Evolutionary conservation across 2,888 invertebrate species (phyloP), one percentile per base, ranked within the genome.

Genomic region (Campopleginae sp.): DNA sequence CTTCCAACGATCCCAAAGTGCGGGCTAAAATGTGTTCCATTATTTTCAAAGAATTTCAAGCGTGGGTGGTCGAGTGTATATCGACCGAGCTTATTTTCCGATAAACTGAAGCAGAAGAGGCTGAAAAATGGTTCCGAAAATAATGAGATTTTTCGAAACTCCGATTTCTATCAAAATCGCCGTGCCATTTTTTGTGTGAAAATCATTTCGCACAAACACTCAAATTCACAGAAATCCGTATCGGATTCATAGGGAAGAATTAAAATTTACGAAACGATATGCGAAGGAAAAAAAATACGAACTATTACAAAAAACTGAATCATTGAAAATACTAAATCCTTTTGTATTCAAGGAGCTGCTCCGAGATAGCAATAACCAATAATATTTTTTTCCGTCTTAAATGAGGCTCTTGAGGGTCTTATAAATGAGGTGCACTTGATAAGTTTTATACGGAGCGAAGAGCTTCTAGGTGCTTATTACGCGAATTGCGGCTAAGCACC

Each of bases 51-150:
- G 33, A 80, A 66, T 46, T 58, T 58, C 38, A 58, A 10, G 75
- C 68, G 81, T 76, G 81, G 74, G 75, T 81, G 70, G 42, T 4
- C 58, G 23, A 75, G 23, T n/a, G n/a, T 51, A 14, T 38, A 65
- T 10, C 2, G 63, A 38, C 17, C 14, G 27, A 58, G 12, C 27
- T 58, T 27, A 27, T 58, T 58, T 58, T 27, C 5, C 14, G 4
- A 27, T 58, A 14, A 27, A 14, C 58, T 4, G 27, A 27, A 58
- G 58, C 27, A n/a, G 8, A 58, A 58, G 27, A 58, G 58, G 8
- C 27, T 58, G 27, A 58, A 58, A 1, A 58, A 27, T 58, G 5
- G 48, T 51, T 23, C 14, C 23, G 27, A 58, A 27, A 58, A 27
- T 27, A 58, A 27, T 58, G 58, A 58, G 12, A 54, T 27, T 27